phyloP scores from a whole-genome alignment of 2,797 vertebrate genomes.

The Pelobates cultripes region DNA sequence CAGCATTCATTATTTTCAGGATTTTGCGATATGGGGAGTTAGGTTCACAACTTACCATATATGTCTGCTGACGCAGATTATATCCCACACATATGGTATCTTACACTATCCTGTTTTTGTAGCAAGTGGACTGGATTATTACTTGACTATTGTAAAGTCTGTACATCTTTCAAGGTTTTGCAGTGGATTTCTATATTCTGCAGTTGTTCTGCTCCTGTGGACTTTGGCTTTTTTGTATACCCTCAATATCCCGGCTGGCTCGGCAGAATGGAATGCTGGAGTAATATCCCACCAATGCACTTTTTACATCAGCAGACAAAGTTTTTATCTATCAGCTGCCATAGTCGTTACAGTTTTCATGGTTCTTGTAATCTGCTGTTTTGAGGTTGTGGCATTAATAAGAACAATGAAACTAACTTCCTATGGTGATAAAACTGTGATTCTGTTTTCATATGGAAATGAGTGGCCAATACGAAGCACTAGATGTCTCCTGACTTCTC shows the following conservation, averaged over 20 bases:
- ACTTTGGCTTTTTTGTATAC: constrained; percentile 63
- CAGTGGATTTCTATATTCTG: constrained; percentile 59
- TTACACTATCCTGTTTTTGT: constrained; percentile 78
- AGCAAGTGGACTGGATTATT: constrained; percentile 74
- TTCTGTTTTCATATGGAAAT: constrained; percentile 63
- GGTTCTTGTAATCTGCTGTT: constrained; percentile 58
- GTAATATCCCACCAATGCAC: constrained; percentile 66
- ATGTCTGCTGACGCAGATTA: constrained; percentile 80
- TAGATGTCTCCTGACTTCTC: constrained; percentile 64
- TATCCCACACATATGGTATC: constrained; percentile 68
- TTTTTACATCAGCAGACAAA: constrained; percentile 68
- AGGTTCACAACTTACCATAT: constrained; percentile 78
- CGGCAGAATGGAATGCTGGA: constrained; percentile 53
- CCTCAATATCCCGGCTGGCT: constrained; percentile 63
- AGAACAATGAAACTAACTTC: constrained; percentile 58
- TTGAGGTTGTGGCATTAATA: constrained; percentile 62
- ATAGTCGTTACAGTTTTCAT: constrained; percentile 57
- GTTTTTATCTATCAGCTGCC: constrained; percentile 66
- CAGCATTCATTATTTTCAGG: constrained; percentile 68
- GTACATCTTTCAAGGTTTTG: constrained; percentile 24
- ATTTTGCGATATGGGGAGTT: constrained; percentile 70
- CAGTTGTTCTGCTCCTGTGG: constrained; percentile 71
- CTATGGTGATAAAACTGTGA: constrained; percentile 46
- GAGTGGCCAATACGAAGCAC: constrained; percentile 31
- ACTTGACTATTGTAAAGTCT: constrained; percentile 62